phyloP scores from a whole-genome alignment of 2,888 invertebrate species.

The Lepidocyrtoides sp. region DNA sequence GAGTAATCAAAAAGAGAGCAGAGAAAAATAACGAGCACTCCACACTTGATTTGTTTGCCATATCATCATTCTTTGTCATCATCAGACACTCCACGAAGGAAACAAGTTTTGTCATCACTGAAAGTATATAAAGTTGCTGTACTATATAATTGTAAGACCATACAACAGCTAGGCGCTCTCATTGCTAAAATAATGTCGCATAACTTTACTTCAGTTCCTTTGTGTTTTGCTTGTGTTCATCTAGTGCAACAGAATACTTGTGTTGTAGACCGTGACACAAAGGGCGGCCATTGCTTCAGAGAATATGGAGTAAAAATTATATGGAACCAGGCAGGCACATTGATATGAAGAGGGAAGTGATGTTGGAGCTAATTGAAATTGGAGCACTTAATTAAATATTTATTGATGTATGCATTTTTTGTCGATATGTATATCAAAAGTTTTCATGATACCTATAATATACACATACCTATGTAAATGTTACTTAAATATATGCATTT shows the following conservation, averaged over 20 bases:
- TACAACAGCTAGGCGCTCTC: too few relatives aligned
- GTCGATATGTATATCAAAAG: background rate
- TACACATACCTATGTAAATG: background rate
- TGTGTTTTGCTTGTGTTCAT: slow-evolving; percentile 1
- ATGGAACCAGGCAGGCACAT: background rate
- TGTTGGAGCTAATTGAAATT: slow-evolving; percentile 19
- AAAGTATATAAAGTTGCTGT: background rate
- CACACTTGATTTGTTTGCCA: slow-evolving; percentile 40
- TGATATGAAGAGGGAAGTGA: background rate
- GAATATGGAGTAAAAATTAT: background rate
- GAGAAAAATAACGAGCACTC: slow-evolving; percentile 26
- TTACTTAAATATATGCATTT: too few relatives aligned
- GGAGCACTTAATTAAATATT: background rate
- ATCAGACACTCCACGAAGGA: background rate
- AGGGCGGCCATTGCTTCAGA: background rate
- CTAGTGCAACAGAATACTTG: too few relatives aligned
- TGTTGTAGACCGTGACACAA: background rate
- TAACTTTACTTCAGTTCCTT: background rate
- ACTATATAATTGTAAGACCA: too few relatives aligned
- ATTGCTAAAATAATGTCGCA: slow-evolving; percentile 1
- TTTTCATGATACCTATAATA: background rate
- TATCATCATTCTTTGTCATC: slow-evolving; percentile 38
- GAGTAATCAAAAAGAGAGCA: background rate
- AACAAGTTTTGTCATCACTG: too few relatives aligned
- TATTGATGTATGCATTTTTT: background rate